Percentiles rank a stretch among this genome's conserved stretches.
phyloP scores from a whole-genome alignment of 2,113 vertebrate genomes.

The Bubalus kerabau region DNA sequence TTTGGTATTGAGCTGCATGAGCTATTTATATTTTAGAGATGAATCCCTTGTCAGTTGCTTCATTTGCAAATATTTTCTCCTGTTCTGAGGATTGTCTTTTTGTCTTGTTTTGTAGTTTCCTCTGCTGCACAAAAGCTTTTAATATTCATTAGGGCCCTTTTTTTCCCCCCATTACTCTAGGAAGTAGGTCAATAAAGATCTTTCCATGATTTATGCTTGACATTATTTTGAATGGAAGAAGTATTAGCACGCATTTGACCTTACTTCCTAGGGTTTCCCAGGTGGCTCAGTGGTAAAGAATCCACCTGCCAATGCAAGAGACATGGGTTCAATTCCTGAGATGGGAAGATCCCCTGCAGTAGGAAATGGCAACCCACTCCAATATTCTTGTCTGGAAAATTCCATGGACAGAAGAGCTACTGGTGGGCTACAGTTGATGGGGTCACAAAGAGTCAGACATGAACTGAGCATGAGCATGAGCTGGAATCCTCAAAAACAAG shows the following conservation, averaged over 20 bases:
- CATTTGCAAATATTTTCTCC: background rate
- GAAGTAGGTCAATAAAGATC: background rate
- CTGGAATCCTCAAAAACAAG: background rate
- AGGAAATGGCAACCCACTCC: background rate
- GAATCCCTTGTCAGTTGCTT: background rate
- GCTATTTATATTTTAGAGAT: background rate
- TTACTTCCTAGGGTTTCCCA: background rate
- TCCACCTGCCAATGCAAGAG: background rate
- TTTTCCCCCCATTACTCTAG: background rate
- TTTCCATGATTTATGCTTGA: background rate
- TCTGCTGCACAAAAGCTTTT: background rate
- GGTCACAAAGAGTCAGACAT: background rate
- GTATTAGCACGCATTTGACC: too few species aligned
- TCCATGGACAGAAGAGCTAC: background rate
- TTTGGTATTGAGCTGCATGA: background rate
- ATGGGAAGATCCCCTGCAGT: background rate
- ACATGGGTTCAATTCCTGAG: background rate
- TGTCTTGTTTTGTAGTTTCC: background rate
- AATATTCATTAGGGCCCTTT: background rate
- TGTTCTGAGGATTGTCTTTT: background rate
- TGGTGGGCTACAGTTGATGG: background rate
- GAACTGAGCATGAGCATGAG: background rate
- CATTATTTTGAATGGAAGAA: background rate
- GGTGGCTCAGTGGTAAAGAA: background rate
- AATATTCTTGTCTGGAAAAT: background rate